A percentile compares a stretch with the other conserved stretches of the same genome.
These are phyloP conservation scores for Eupithecia pulchellata DNA, from an alignment of 2,888 invertebrate species.

Conservation along the genomic window DNA sequence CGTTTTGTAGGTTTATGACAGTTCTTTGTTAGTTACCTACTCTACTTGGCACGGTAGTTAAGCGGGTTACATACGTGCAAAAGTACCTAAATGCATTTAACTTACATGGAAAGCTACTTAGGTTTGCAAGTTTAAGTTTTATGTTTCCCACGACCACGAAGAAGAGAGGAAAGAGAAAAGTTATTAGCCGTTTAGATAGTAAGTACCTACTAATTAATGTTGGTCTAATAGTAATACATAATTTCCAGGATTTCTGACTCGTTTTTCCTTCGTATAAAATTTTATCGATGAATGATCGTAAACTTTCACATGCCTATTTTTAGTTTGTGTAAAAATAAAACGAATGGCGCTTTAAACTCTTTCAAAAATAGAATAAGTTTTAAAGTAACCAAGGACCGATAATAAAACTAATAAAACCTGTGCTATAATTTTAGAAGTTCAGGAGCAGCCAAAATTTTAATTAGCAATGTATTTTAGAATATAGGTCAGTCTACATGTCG, in stretches of 20 bases:
- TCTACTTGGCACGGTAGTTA: slow-evolving; percentile 20
- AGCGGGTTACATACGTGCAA: slow-evolving; percentile 30
- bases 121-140: slow-evolving; percentile 36
- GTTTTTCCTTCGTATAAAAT: background rate
- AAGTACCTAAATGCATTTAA: slow-evolving; percentile 37
- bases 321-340: background rate
- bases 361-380: background rate
- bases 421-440: slow-evolving; percentile 45
- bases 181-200: slow-evolving; percentile 10
- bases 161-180: slow-evolving; percentile 26
- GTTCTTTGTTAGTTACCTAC: slow-evolving; percentile 30
- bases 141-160: slow-evolving; percentile 39
- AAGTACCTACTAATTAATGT: slow-evolving; percentile 8
- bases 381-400: background rate
- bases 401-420: background rate
- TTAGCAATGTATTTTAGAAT: slow-evolving; percentile 49
- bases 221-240: background rate
- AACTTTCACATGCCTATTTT: background rate
- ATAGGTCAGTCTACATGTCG: slow-evolving; percentile 48
- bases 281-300: background rate
- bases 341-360: background rate
- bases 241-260: background rate
- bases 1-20: slow-evolving; percentile 21
- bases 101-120: slow-evolving; percentile 44
- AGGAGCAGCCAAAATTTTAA: slow-evolving; percentile 47